Conservation (phyloP, 2,113 vertebrate genomes). For the Saccopteryx bilineata region DNA sequence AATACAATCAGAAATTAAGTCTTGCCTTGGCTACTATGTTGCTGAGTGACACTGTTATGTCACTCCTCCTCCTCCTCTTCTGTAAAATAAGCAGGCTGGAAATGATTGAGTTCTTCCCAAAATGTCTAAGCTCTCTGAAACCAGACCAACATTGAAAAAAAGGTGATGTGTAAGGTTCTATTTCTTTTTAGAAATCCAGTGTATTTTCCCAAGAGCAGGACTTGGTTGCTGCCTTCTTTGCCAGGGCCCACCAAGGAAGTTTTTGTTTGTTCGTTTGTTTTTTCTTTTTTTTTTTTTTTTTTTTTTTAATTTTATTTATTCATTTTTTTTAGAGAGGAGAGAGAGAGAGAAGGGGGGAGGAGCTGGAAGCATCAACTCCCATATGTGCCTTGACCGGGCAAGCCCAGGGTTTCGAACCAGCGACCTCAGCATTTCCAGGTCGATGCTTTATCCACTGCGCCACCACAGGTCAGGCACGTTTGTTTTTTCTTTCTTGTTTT, state of each 20-base stretch:
- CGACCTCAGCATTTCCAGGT: too few relatives aligned
- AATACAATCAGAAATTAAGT: background rate
- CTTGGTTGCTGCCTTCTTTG: background rate
- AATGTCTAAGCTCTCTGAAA: background rate
- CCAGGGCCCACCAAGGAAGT: background rate
- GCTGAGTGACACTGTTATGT: background rate
- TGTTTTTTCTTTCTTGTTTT: background rate
- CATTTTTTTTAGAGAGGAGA: too few relatives aligned
- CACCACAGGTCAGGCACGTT: too few relatives aligned
- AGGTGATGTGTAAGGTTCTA: background rate
- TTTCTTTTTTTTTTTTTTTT: background rate
- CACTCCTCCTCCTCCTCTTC: background rate
- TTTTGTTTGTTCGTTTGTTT: background rate
- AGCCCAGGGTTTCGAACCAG: too few relatives aligned
- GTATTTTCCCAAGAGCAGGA: background rate
- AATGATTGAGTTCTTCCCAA: background rate
- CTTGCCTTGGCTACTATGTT: background rate
- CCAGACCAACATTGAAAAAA: background rate
- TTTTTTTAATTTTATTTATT: too few relatives aligned
- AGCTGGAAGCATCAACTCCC: too few relatives aligned
- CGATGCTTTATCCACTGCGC: too few relatives aligned
- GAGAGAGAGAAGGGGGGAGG: too few relatives aligned
- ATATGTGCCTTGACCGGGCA: too few relatives aligned
- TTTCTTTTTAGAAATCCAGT: background rate
- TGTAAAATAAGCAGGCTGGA: background rate